Percentiles rank a stretch among this genome's conserved stretches.
Evolutionary conservation across 2,888 invertebrate species (phyloP).

Genomic region (Eupeodes latifasciatus): DNA sequence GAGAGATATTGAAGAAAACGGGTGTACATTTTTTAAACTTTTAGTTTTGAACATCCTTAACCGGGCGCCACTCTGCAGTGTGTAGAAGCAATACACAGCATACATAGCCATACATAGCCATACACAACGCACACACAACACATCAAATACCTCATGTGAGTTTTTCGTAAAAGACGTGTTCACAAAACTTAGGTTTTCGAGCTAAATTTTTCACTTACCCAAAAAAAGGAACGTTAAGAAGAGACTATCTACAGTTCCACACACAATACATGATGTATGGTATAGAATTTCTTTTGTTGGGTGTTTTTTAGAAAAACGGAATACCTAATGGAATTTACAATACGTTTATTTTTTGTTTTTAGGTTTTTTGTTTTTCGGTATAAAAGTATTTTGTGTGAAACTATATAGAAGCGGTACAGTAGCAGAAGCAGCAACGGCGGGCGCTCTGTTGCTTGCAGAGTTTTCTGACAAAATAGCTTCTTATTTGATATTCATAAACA

Average conservation of each 20-base stretch:
- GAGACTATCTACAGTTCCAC: background rate
- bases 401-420: background rate
- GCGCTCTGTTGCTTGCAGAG: background rate
- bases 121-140: background rate
- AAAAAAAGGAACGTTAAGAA: background rate
- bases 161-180: conserved; percentile 3
- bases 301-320: too few species aligned
- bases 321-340: conserved; percentile 29
- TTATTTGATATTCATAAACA: conserved; percentile 40
- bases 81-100: too few species aligned
- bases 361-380: background rate
- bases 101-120: background rate
- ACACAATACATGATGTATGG: background rate
- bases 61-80: conserved; percentile 16
- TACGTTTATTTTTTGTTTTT: background rate
- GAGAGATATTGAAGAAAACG: conserved; percentile 2
- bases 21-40: conserved; percentile 7
- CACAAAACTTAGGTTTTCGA: conserved; percentile 17
- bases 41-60: conserved; percentile 21
- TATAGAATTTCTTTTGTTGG: background rate
- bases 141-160: background rate
- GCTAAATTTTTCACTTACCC: conserved; percentile 5
- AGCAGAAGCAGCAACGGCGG: background rate
- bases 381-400: conserved; percentile 41
- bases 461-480: conserved; percentile 6